Percentiles rank a stretch among this genome's conserved stretches.
Conservation (phyloP, 2,113 vertebrate genomes). For the Taurulus bubalis region DNA sequence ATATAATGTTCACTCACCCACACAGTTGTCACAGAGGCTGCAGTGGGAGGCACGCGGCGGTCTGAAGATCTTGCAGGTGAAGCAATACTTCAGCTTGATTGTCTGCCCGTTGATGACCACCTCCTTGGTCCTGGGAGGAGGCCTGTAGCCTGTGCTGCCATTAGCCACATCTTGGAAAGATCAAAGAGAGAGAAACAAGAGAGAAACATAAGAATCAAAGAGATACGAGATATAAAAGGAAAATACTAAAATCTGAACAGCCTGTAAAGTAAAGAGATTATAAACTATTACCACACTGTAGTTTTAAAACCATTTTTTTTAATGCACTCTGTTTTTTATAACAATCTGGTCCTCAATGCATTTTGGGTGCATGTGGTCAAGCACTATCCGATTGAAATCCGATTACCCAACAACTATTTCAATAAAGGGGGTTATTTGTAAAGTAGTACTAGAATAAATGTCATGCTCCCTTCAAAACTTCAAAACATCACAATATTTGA, state of each 20-base stretch:
- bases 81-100: conserved; percentile 98
- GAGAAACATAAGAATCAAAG: neutral
- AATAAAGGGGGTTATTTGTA: neutral
- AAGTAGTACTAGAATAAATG: neutral
- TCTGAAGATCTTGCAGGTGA: conserved; percentile 99
- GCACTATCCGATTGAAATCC: no score
- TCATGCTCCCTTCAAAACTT: neutral
- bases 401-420: no score
- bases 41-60: conserved; percentile 98
- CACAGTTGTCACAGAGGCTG: conserved; percentile 99
- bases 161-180: conserved; percentile 90
- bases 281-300: neutral
- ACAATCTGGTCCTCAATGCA: no score
- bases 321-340: no score
- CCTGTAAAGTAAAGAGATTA: neutral
- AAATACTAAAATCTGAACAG: neutral
- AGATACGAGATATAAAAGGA: neutral
- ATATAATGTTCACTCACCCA: conserved; percentile 85
- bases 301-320: neutral
- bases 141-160: conserved; percentile 93
- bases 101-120: conserved; percentile 97
- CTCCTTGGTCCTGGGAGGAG: conserved; percentile 96
- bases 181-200: conserved; percentile 18
- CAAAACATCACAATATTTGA: neutral
- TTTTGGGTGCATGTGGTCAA: no score